Base-by-base conservation (phyloP, 1,140 invertebrate genomes). In the Nilaparvata lugens region DNA sequence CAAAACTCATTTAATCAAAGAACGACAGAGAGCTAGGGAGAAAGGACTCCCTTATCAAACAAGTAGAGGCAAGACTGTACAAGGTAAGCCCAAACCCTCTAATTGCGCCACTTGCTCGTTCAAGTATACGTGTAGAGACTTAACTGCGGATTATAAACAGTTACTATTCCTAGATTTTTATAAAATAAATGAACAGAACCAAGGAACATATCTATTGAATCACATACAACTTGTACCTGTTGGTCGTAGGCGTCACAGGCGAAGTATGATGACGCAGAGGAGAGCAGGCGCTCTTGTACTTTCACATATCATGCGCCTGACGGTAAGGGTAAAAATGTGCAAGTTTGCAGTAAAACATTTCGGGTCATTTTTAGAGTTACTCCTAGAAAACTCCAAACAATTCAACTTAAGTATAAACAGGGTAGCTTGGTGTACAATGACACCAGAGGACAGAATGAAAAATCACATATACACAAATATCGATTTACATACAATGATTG, bases 291-390 rank as follows among this genome's bases (percentile, higher is more conserved):
- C 9, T 16, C 45, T 60, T 60, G 58, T 28, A 23, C 2, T 60
- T 60, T 60, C 52, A 52, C 31, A 11, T 28, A 35, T 35, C 31
- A 35, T 35, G 31, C 13, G 31, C 4, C 9, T 35, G 25, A 28
- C 45, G 40, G 57, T 59, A 7, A 42, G 19, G 58, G 45, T 2
- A 60, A 60, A 60, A 60, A 60, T 60, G 48, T 60, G 9, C 58
- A 60, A 60, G 25, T 60, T 13, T 52, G 24, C 16, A 31, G 28
- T 4, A 60, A 60, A 60, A 52, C 58, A 23, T 60, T 58, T 45
- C 21, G 19, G 14, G 38, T 48, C n/a, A 45, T 58, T 58, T 58
- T 58, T 28, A n/a, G 38, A 45, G 42, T 58, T 45, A 45, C 56
- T 48, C n/a, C 38, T 4, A 58, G 56, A 45, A 58, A 58, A 58